A percentile compares a stretch with the other conserved stretches of the same genome.
Evolutionary conservation across 1,140 invertebrate genomes (phyloP).

Genomic region (Ladona fulva): DNA sequence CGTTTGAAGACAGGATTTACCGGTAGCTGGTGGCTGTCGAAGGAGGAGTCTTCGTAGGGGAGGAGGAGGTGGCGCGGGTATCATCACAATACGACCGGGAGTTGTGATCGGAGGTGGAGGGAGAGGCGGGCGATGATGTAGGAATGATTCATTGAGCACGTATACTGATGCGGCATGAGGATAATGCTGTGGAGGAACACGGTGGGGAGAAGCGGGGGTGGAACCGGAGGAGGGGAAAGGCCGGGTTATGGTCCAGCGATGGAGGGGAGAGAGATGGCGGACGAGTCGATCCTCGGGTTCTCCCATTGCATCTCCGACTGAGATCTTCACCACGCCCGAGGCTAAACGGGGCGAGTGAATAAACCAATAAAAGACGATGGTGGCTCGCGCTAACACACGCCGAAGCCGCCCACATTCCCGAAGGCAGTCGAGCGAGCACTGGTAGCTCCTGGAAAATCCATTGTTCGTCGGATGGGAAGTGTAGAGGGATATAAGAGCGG

Average conservation of each 20-base stretch:
- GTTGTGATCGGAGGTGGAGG: not conserved
- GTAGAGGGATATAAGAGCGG: not conserved
- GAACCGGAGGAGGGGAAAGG: not conserved
- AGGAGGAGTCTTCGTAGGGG: not conserved
- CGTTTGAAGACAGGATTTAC: not conserved
- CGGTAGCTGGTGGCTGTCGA: not conserved
- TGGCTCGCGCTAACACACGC: not conserved
- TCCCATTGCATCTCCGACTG: not conserved
- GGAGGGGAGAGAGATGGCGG: not conserved
- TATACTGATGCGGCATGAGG: not conserved
- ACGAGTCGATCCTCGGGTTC: not conserved
- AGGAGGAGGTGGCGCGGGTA: not conserved
- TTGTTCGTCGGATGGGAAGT: not conserved
- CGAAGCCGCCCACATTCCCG: not conserved
- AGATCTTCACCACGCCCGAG: constrained; percentile 6
- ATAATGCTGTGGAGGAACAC: not conserved
- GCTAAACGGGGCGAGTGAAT: constrained; percentile 2
- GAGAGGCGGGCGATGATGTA: not conserved
- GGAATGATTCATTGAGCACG: constrained; percentile 8
- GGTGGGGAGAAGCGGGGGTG: not conserved
- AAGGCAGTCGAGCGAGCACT: not conserved
- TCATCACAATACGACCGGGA: not conserved
- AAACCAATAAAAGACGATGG: constrained; percentile 6
- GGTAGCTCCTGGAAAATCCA: not conserved
- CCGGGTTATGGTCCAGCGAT: not conserved